Base-by-base conservation (phyloP, 2,797 vertebrate species). In the Crenichthys baileyi region DNA sequence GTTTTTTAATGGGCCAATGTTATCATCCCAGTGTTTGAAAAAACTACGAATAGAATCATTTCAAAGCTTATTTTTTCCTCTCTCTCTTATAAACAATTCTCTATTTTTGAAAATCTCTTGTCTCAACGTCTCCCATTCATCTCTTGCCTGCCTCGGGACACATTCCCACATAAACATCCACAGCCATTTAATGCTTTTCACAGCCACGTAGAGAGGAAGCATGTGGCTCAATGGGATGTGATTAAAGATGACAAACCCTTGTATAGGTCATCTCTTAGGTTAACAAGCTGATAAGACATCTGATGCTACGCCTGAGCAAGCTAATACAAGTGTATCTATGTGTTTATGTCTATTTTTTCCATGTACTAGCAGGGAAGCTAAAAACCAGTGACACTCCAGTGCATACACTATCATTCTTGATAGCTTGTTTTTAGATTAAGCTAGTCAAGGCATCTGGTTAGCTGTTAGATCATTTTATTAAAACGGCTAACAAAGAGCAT, bases 281-380 rank as follows among this genome's bases (percentile, higher is more conserved):
- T 91, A 90, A 92, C 84, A 87, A 85, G 87, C 79, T 18, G 78
- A 91, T 90, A 88, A 79, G 73, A 74, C 48, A 68, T 85, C 75
- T 44, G 70, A 81, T 18, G 67, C 70, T 78, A 76, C 0, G 67
- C 78, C 75, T 73, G 70, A 83, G 73, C 0, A 67, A 77, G 77
- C 85, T 83, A 78, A 87, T 79, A 70, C 18, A 22, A 72, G 71
- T 77, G 80, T 74, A 55, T 41, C 36, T 79, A 58, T 63, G 73
- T 80, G 70, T 77, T 51, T 65, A 29, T 50, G 7, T 74, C 2
- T 7, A 20, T 58, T 70, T 78, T 73, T 73, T 48, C 36, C 22
- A n/a, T 15, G 65, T 68, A 13, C 24, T 26, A 48, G 24, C 13
- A 16, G 26, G 24, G 26, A 70, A 26, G 50, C 13, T 75, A 67